Base-by-base conservation (phyloP, 2,888 invertebrate species). In the Gastracanthus pulcherrimus region DNA sequence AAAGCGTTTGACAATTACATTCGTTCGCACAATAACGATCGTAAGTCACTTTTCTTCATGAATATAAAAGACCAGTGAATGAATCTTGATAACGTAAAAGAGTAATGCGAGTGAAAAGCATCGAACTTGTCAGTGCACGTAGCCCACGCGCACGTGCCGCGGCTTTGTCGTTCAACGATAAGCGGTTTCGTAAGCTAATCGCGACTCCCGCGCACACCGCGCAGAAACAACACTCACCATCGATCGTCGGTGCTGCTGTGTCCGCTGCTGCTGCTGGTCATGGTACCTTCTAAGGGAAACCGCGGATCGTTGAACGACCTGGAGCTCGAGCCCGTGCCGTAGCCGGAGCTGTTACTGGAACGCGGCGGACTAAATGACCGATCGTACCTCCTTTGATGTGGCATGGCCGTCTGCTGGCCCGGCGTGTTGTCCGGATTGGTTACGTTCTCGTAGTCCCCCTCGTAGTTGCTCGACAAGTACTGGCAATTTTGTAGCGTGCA, bases 301-400 rank as follows among this genome's bases (percentile, higher is more conserved):
- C 91, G 89, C 45, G 91, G 91, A 88, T 91, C 91, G 87, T 90
- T 91, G 87, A 91, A 91, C 84, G 91, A 91, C 84, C 90, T 88
- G 75, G 91, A 91, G 86, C 91, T 91, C 34, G 91, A 91, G 90
- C 96, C 96, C 7, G 97, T 97, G 80, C 96, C 96, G 90, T 97
- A 97, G 3, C 96, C 96, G 48, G 96, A 96, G 92, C 96, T 96
- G 90, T 96, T 96, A 87, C 95, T 95, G 83, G 96, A 95, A 87
- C 96, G 94, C 72, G 96, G 96, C 67, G 97, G 96, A 64, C 95
- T 95, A 91, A 96, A 92, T 86, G 95, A 95, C 82, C 96, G 93
- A 88, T 96, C 96, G 92, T 95, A 95, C 82, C 95, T 93, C 87
- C 94, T 94, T 70, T 95, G 93, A 88, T 95, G 95, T 83, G 93